These are phyloP conservation scores for Gryllus longicercus DNA, from an alignment of 2,888 invertebrate species.

Conservation along the genomic window DNA sequence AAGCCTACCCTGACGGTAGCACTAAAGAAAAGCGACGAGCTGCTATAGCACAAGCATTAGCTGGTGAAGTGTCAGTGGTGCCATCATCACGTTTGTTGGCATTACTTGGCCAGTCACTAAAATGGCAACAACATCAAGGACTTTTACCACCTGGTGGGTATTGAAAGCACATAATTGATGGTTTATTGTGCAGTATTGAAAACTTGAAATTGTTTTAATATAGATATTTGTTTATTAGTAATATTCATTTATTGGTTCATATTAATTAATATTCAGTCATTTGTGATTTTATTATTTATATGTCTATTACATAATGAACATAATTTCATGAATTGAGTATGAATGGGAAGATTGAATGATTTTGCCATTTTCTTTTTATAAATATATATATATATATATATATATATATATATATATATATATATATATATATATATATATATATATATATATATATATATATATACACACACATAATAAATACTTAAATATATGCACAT, in stretches of 20 bases:
- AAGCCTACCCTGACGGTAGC: constrained; percentile 93
- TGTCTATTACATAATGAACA: not conserved
- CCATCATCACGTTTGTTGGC: constrained; percentile 92
- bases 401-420: too few relatives aligned
- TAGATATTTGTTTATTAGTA: too few relatives aligned
- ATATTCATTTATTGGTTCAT: too few relatives aligned
- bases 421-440: too few relatives aligned
- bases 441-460: too few relatives aligned
- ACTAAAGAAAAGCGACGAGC: constrained; percentile 94
- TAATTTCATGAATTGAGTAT: not conserved
- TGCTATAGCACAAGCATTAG: constrained; percentile 87
- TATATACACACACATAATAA: too few relatives aligned
- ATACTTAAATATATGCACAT: not conserved
- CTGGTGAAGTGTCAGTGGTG: constrained; percentile 97
- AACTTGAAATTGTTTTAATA: not conserved
- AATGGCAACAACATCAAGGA: constrained; percentile 99
- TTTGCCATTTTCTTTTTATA: not conserved
- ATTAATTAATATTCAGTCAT: too few relatives aligned
- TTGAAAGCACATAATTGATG: constrained; percentile 18
- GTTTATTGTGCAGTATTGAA: not conserved
- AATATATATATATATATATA: too few relatives aligned
- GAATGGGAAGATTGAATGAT: not conserved
- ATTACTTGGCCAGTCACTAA: constrained; percentile 92
- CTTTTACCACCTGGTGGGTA: constrained; percentile 76
- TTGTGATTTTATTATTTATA: too few relatives aligned